Conservation (phyloP, 2,888 invertebrate species). For the Acronicta alni region DNA sequence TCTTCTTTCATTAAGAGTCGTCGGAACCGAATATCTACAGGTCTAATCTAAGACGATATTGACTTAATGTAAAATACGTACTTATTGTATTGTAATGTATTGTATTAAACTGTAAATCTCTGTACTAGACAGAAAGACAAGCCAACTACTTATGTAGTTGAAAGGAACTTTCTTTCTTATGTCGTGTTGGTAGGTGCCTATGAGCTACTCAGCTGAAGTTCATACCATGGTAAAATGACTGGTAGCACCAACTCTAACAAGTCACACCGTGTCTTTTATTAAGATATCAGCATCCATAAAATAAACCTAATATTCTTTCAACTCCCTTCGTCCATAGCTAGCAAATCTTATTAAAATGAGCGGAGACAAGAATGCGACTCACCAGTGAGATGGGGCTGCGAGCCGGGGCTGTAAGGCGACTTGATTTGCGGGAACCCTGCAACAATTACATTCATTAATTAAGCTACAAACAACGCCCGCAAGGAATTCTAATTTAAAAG, state of each 20-base stretch:
- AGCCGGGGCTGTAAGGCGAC: slow-evolving; percentile 90
- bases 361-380: slow-evolving; percentile 62
- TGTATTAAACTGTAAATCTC: too few relatives aligned
- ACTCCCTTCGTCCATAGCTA: slow-evolving; percentile 1
- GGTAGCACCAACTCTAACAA: background rate
- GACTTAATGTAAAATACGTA: too few relatives aligned
- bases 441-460: slow-evolving; percentile 76
- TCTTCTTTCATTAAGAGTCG: too few relatives aligned
- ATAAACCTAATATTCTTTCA: background rate
- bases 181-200: too few relatives aligned
- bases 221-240: too few relatives aligned
- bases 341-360: slow-evolving; percentile 38
- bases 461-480: slow-evolving; percentile 70
- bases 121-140: too few relatives aligned
- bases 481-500: slow-evolving; percentile 53
- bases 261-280: background rate
- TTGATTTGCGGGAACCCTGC: slow-evolving; percentile 92
- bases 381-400: slow-evolving; percentile 91
- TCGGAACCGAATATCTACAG: too few relatives aligned
- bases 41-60: too few relatives aligned
- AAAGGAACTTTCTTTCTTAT: too few relatives aligned
- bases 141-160: too few relatives aligned
- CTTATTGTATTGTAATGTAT: too few relatives aligned
- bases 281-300: background rate
- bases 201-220: too few relatives aligned